Percentiles rank a stretch among this genome's conserved stretches.
Conservation (phyloP, 2,888 invertebrate genomes). For the Branchinecta sandiegonensis region DNA sequence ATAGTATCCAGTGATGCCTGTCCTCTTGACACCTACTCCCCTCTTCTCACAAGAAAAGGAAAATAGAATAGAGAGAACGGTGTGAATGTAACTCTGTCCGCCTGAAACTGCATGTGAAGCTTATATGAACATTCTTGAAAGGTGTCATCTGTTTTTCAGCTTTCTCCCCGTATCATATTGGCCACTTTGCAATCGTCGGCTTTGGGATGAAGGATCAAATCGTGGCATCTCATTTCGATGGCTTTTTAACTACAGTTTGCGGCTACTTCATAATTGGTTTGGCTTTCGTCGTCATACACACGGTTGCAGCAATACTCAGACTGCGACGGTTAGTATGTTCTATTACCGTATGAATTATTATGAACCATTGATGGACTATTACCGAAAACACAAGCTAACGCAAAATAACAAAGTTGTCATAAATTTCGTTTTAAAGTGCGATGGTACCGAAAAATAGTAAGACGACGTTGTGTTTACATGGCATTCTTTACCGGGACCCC, state of each 20-base stretch:
- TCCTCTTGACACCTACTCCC: no score
- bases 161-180: slow-evolving; percentile 90
- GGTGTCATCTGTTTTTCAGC: slow-evolving; percentile 40
- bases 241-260: slow-evolving; percentile 74
- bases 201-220: slow-evolving; percentile 51
- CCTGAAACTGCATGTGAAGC: no score
- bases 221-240: slow-evolving; percentile 73
- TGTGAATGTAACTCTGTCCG: no score
- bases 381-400: background rate
- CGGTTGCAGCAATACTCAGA: slow-evolving; percentile 61
- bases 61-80: no score
- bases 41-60: no score
- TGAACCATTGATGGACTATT: no score
- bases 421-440: no score
- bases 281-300: slow-evolving; percentile 63
- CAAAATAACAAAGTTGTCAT: no score
- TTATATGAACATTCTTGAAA: background rate
- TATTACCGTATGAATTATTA: slow-evolving; percentile 20
- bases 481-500: no score
- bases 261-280: slow-evolving; percentile 86
- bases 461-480: no score
- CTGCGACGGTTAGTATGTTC: slow-evolving; percentile 42
- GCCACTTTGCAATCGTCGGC: slow-evolving; percentile 61
- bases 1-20: no score
- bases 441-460: no score